phyloP scores from a whole-genome alignment of 2,888 invertebrate species.

The Cenopis cana region DNA sequence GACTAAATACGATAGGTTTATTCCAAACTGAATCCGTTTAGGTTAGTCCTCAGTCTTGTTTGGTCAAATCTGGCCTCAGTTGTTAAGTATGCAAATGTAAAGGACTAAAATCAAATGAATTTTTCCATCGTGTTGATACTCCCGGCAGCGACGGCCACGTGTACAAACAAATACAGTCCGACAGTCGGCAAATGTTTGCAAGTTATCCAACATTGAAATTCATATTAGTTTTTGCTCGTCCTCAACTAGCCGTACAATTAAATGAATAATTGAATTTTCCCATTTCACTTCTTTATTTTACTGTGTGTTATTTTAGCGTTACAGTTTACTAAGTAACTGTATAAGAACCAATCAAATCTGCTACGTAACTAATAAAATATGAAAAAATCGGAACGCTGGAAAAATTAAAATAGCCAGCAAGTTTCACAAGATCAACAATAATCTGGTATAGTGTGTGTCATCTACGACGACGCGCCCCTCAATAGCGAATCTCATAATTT shows the following conservation, averaged over 20 bases:
- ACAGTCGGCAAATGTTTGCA: conserved; percentile 8
- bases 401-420: not conserved
- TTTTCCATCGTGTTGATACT: not conserved
- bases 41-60: too few relatives aligned
- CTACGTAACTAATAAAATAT: not conserved
- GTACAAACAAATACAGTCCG: conserved; percentile 6
- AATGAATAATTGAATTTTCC: not conserved
- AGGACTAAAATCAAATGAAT: not conserved
- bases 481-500: too few relatives aligned
- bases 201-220: conserved; percentile 21
- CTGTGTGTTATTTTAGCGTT: too few relatives aligned
- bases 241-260: not conserved
- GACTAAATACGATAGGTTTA: too few relatives aligned
- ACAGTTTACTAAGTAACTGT: not conserved
- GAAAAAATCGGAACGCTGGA: not conserved
- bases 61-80: too few relatives aligned
- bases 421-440: not conserved
- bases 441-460: too few relatives aligned
- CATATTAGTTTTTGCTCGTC: conserved; percentile 5
- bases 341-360: not conserved
- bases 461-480: too few relatives aligned
- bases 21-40: too few relatives aligned
- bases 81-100: not conserved
- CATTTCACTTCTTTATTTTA: not conserved
- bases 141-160: not conserved